Conservation (phyloP, 2,113 vertebrate genomes). For the Myrmecobius fasciatus region DNA sequence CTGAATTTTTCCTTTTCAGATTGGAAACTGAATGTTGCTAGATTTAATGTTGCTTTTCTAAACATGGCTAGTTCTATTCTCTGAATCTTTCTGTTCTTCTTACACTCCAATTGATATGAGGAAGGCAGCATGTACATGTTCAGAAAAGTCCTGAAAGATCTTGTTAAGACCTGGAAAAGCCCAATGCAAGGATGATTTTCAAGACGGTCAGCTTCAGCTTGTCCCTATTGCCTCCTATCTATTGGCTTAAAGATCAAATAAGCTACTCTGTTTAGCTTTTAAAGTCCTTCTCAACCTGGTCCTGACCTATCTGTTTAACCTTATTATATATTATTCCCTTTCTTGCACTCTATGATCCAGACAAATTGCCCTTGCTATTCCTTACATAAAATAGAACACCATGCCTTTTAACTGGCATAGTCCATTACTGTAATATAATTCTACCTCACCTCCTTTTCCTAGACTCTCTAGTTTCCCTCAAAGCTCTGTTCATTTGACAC, state of each 20-base stretch:
- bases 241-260: not conserved
- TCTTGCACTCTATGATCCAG: not conserved
- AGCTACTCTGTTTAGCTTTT: not conserved
- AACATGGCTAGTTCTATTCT: slow-evolving; percentile 62
- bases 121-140: slow-evolving; percentile 62
- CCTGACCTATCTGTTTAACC: not conserved
- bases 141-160: slow-evolving; percentile 59
- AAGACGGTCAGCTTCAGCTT: slow-evolving; percentile 44
- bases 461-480: not conserved
- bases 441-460: not conserved
- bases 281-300: not conserved
- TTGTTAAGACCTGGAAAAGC: not conserved
- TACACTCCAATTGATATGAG: slow-evolving; percentile 67
- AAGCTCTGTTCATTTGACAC: not conserved
- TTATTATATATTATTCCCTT: not conserved
- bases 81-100: slow-evolving; percentile 63
- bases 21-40: slow-evolving; percentile 50
- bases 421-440: not conserved
- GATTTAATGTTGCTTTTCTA: slow-evolving; percentile 51
- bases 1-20: slow-evolving; percentile 50
- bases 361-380: not conserved
- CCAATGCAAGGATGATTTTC: slow-evolving; percentile 65
- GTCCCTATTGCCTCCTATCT: not conserved
- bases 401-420: not conserved
- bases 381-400: not conserved